These are phyloP conservation scores for Sparidentex hasta DNA, from an alignment of 2,797 vertebrate species.

Conservation along the genomic window DNA sequence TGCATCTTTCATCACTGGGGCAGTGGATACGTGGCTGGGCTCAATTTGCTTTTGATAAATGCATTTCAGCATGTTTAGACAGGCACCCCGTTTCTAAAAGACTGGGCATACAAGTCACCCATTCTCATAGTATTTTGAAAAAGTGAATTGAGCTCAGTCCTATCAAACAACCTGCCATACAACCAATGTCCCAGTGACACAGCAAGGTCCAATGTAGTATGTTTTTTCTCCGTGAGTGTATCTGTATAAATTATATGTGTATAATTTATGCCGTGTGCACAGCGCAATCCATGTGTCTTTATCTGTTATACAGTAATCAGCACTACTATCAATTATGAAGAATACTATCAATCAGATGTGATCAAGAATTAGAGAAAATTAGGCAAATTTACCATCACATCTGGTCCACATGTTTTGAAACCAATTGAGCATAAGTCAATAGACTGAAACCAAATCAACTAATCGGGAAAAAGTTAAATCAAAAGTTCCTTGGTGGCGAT, in stretches of 20 bases:
- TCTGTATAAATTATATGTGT: slow-evolving; percentile 88
- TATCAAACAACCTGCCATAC: neutral
- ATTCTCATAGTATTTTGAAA: slow-evolving; percentile 6
- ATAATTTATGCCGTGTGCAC: slow-evolving; percentile 90
- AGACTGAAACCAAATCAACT: slow-evolving; percentile 35
- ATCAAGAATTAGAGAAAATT: slow-evolving; percentile 44
- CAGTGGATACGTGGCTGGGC: slow-evolving; percentile 31
- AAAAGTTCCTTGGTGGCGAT: slow-evolving; percentile 76
- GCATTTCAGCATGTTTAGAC: neutral
- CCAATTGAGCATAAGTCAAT: slow-evolving; percentile 33
- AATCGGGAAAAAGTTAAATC: slow-evolving; percentile 65
- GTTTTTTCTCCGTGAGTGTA: slow-evolving; percentile 74
- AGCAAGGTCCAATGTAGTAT: slow-evolving; percentile 70
- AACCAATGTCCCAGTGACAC: slow-evolving; percentile 65
- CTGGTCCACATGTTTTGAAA: slow-evolving; percentile 54
- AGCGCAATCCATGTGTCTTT: slow-evolving; percentile 92
- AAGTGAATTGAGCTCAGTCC: slow-evolving; percentile 38
- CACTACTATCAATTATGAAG: slow-evolving; percentile 47
- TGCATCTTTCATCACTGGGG: slow-evolving; percentile 71
- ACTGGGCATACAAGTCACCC: neutral
- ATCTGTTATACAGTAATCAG: slow-evolving; percentile 85
- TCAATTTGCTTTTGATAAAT: slow-evolving; percentile 52
- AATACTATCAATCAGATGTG: slow-evolving; percentile 68
- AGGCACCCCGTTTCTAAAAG: neutral
- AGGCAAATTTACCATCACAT: slow-evolving; percentile 63